Conservation (phyloP, 2,797 vertebrate species). For the Steatocranus sp. region DNA sequence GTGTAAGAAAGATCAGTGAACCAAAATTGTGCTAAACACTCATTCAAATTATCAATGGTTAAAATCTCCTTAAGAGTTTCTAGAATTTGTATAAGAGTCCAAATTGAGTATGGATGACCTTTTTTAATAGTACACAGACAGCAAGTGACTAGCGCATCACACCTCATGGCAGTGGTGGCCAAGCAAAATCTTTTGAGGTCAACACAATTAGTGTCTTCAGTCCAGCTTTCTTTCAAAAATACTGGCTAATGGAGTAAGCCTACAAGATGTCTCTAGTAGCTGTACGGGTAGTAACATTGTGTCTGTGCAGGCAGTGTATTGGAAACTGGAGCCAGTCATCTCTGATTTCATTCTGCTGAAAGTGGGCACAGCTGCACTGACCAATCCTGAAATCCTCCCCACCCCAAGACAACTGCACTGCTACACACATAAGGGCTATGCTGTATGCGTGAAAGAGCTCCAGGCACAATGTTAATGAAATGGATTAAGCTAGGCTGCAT, state of each 20-base stretch:
- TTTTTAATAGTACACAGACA: constrained; percentile 16
- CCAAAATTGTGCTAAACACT: not conserved
- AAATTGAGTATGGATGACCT: not conserved
- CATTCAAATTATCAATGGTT: not conserved
- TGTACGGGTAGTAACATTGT: constrained; percentile 67
- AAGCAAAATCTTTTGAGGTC: not conserved
- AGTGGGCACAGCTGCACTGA: constrained; percentile 84
- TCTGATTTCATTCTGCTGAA: constrained; percentile 79
- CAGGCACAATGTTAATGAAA: constrained; percentile 61
- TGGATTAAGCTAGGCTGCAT: constrained; percentile 65
- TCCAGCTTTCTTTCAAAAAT: not conserved
- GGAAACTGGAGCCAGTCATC: constrained; percentile 71
- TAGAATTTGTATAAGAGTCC: not conserved
- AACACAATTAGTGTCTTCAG: not conserved
- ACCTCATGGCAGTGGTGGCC: not conserved
- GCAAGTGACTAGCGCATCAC: not conserved
- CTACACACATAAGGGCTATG: constrained; percentile 78
- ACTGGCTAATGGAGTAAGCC: not conserved
- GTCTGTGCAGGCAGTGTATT: constrained; percentile 58
- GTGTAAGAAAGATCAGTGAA: not conserved
- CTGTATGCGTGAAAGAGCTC: constrained; percentile 73
- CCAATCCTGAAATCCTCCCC: constrained; percentile 53
- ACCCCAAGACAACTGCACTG: constrained; percentile 82
- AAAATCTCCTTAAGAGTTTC: not conserved
- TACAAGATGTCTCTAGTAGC: constrained; percentile 23